Evolutionary conservation across 2,888 invertebrate genomes (phyloP).

Genomic region (Drosophila meridiana): DNA sequence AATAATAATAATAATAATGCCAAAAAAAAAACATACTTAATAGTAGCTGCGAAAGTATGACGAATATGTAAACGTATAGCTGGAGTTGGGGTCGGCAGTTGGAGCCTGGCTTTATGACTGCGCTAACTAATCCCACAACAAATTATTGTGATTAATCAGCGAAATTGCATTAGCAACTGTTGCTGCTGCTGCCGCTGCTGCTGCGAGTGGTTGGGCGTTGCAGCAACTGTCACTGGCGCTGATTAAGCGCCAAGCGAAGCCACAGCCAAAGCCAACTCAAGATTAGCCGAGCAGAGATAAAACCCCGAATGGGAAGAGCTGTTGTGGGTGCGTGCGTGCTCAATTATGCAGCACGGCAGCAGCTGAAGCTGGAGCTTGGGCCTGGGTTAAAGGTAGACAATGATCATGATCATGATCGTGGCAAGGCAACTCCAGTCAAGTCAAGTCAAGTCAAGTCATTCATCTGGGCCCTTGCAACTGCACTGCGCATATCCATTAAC

Average conservation of each 20-base stretch:
- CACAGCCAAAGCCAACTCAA: slow-evolving; percentile 37
- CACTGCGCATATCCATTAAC: slow-evolving; percentile 63
- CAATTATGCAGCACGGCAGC: slow-evolving; percentile 67
- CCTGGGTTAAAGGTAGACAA: slow-evolving; percentile 47
- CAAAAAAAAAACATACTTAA: slow-evolving; percentile 63
- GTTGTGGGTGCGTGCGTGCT: slow-evolving; percentile 77
- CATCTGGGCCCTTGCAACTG: slow-evolving; percentile 41
- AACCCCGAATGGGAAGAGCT: slow-evolving; percentile 24
- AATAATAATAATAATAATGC: slow-evolving; percentile 77
- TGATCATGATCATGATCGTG: slow-evolving; percentile 2
- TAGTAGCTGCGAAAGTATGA: slow-evolving; percentile 78
- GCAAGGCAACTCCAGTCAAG: slow-evolving; percentile 21
- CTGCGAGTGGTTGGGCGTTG: slow-evolving; percentile 62
- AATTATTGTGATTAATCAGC: slow-evolving; percentile 80
- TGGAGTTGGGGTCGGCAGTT: slow-evolving; percentile 1
- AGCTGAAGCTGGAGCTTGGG: slow-evolving; percentile 8
- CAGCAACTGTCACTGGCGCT: slow-evolving; percentile 77
- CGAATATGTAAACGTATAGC: slow-evolving; percentile 78
- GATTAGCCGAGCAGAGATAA: slow-evolving; percentile 62
- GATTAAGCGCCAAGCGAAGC: slow-evolving; percentile 64
- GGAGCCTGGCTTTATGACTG: slow-evolving; percentile 52
- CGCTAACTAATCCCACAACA: slow-evolving; percentile 78
- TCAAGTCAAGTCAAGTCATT: slow-evolving; percentile 47
- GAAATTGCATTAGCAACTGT: slow-evolving; percentile 77
- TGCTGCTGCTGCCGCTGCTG: slow-evolving; percentile 19